Evolutionary conservation across 2,797 vertebrate species (phyloP).

Genomic region (Linurgus olivaceus): DNA sequence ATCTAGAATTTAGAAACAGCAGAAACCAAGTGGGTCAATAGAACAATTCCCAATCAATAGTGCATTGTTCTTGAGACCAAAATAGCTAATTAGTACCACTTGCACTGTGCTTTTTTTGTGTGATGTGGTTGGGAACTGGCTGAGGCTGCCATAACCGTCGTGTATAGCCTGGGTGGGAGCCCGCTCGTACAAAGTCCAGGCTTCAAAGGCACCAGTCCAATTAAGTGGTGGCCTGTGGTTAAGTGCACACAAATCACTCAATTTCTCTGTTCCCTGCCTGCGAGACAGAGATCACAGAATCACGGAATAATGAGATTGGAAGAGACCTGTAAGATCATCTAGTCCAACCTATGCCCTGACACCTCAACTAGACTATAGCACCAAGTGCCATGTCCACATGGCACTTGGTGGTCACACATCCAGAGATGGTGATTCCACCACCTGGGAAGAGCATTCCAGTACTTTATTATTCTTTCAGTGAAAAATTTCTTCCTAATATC

Average conservation of each 20-base stretch:
- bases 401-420: no score
- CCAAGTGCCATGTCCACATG: background rate
- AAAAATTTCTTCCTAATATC: no score
- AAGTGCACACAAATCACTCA: background rate
- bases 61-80: slow-evolving; percentile 55
- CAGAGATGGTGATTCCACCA: no score
- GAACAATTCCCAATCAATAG: slow-evolving; percentile 57
- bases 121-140: slow-evolving; percentile 45
- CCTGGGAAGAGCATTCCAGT: no score
- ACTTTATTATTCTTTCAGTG: no score
- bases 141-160: background rate
- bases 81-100: slow-evolving; percentile 61
- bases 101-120: background rate
- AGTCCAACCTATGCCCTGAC: background rate
- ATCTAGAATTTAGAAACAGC: slow-evolving; percentile 14
- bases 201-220: background rate
- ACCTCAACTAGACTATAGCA: background rate
- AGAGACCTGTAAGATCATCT: background rate
- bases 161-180: background rate
- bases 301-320: background rate
- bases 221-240: background rate
- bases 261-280: background rate
- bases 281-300: background rate
- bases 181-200: background rate
- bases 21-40: slow-evolving; percentile 23